Base-by-base conservation (phyloP, 2,888 invertebrate genomes). In the Choristoneura rosaceana region DNA sequence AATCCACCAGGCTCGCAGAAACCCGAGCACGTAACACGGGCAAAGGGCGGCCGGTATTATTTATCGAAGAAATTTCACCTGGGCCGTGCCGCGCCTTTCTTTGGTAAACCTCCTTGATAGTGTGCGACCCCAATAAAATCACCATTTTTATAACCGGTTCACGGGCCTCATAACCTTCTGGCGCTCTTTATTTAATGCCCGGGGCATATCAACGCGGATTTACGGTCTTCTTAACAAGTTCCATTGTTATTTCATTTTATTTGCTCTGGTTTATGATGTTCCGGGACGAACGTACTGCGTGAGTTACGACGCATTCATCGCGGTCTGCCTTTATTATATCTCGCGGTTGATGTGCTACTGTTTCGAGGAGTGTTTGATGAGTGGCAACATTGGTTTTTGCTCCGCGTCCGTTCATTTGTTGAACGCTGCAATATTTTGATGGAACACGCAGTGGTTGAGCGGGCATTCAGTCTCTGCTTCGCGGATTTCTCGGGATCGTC, bases 121-220 rank as follows among this genome's bases (percentile, higher is more conserved):
- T 80, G 80, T 82, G 82, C 78, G 82, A 82, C 83, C 83, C 79
- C 81, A 84, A 86, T 87, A 87, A 87, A 87, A 87, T 87, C 85
- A 83, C 83, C 84, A 86, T 87, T 87, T 89, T 87, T 86, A 86
- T 84, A 83, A 84, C 84, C 82, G 82, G 82, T 84, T 85, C 85
- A 82, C 82, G 84, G 81, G 78, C 78, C 69, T 59, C 83, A 82
- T 83, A 83, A 84, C 84, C 79, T 80, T 77, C 79, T 64, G 82
- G 81, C 84, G 80, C 82, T 83, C 85, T 84, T 85, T 84, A 83
- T 85, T 85, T 84, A 85, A 83, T 79, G 84, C 78, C 75, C 69
- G 76, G 76, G 81, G 80, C 82, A 80, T 80, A 82, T 80, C 81
- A 79, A 80, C 81, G 80, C 80, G 80, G 84, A 85, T 85, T 85